Evolutionary conservation across 2,888 invertebrate species (phyloP), one percentile per base, ranked within the genome.

Genomic region (Malthinus seriepunctatus): DNA sequence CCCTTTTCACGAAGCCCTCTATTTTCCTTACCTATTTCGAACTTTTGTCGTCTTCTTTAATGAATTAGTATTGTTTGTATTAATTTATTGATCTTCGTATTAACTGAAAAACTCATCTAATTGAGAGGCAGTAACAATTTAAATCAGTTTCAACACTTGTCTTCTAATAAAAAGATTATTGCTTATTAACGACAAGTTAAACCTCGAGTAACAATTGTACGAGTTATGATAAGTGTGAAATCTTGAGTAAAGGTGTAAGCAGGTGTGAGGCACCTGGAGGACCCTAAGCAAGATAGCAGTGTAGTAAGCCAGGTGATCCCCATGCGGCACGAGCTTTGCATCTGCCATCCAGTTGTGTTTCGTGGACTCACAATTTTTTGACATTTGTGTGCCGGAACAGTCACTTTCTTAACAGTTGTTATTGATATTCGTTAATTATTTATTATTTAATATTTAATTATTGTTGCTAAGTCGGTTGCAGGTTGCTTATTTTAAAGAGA

Each of bases 231-330:
- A 49, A 55, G 60, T 55, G 55, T 55, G 50, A 60, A 60, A 60
- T 60, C 60, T 60, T 60, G 35, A 45, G 50, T 54, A 49, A 50
- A 54, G 48, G 31, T 15, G 53, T 46, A 37, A 63, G 71, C 73
- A 73, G 73, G 73, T 73, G 74, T 70, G 67, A 67, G 63, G 73
- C 73, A 72, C 74, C 72, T 72, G 73, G 72, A 67, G 69, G 69
- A 67, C 67, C 68, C 63, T 63, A 67, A 68, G 65, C 68, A 70
- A 66, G 66, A 67, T 68, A 70, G 23, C 5, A 23, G 23, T 23
- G 23, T 23, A 23, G 23, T 23, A 23, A 23, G 70, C 73, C 73
- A 73, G 73, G 72, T 72, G 73, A 72, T 67, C 64, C 65, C 66
- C 64, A 63, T 49, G 60, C 66, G 67, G 69, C 69, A 69, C 71